Percentiles rank a stretch among this genome's conserved stretches.
Evolutionary conservation across 1,140 invertebrate genomes (phyloP).

Genomic region (Tribolium castaneum): DNA sequence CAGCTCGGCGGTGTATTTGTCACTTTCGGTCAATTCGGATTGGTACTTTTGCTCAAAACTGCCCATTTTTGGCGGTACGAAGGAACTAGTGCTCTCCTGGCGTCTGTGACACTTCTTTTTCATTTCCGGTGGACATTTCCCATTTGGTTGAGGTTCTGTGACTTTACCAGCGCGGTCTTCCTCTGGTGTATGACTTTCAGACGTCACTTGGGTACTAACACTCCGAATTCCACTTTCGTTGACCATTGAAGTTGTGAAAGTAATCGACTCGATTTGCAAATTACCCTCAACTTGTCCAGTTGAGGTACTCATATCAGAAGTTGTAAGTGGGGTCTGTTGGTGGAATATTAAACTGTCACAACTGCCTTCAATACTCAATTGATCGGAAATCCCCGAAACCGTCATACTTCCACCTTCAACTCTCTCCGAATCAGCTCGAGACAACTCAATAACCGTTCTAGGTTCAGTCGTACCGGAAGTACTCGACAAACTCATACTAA

Average conservation of each 20-base stretch:
- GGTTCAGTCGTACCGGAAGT: slow-evolving; percentile 67
- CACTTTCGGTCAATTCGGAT: slow-evolving; percentile 60
- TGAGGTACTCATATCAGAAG: slow-evolving; percentile 61
- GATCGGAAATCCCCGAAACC: slow-evolving; percentile 67
- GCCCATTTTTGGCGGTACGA: slow-evolving; percentile 57
- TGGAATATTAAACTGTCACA: slow-evolving; percentile 54
- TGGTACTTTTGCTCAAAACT: slow-evolving; percentile 49
- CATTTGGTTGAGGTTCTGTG: slow-evolving; percentile 66
- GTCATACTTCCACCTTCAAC: slow-evolving; percentile 60
- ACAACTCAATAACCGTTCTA: slow-evolving; percentile 68
- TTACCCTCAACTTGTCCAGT: slow-evolving; percentile 54
- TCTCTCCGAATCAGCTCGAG: slow-evolving; percentile 62
- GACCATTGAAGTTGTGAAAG: slow-evolving; percentile 68
- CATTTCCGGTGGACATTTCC: slow-evolving; percentile 62
- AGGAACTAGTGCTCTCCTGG: slow-evolving; percentile 67
- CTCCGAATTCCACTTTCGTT: slow-evolving; percentile 65
- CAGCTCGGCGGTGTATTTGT: slow-evolving; percentile 61
- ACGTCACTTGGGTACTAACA: slow-evolving; percentile 70
- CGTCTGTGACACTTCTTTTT: slow-evolving; percentile 68
- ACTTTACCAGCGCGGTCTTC: slow-evolving; percentile 70
- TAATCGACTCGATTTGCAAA: slow-evolving; percentile 65
- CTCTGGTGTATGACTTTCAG: slow-evolving; percentile 63
- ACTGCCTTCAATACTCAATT: slow-evolving; percentile 64
- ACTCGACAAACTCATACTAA: slow-evolving; percentile 69
- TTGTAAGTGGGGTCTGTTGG: slow-evolving; percentile 48